These are phyloP conservation scores for Hippocampus barbouri DNA, from an alignment of 2,113 vertebrate species.

Conservation along the genomic window DNA sequence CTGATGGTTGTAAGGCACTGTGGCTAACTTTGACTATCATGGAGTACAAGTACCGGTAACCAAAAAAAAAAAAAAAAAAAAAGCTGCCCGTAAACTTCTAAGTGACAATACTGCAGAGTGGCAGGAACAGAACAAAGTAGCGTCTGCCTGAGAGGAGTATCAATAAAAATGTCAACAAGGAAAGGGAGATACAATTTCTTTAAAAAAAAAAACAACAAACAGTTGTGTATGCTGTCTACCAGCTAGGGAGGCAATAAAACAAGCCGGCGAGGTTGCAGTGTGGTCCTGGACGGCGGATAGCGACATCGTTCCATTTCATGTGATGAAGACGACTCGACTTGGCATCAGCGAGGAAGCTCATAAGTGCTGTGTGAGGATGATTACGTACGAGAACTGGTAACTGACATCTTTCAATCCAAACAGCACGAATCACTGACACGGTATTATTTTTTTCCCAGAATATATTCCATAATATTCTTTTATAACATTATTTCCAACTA, in stretches of 20 bases:
- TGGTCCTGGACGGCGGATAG: conserved; percentile 44
- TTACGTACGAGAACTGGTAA: not conserved
- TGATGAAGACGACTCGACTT: not conserved
- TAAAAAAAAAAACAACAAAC: not conserved
- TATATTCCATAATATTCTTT: no score
- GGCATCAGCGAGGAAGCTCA: not conserved
- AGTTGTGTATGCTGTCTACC: conserved; percentile 21
- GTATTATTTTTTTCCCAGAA: no score
- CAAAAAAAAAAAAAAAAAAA: not conserved
- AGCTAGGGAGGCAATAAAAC: conserved; percentile 31
- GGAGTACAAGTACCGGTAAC: not conserved
- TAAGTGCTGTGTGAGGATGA: not conserved
- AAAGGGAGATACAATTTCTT: conserved; percentile 15
- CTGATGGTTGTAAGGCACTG: not conserved
- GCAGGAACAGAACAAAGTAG: conserved; percentile 15
- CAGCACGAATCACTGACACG: no score
- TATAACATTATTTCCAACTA: no score
- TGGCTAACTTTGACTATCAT: conserved; percentile 9
- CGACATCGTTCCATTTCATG: not conserved
- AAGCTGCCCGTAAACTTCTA: conserved; percentile 20
- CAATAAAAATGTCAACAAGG: conserved; percentile 26
- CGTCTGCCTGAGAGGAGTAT: conserved; percentile 9
- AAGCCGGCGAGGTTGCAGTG: conserved; percentile 6
- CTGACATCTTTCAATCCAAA: not conserved
- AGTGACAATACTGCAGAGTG: conserved; percentile 35